Evolutionary conservation across 2,113 vertebrate species (phyloP).

Genomic region (Turnix velox): DNA sequence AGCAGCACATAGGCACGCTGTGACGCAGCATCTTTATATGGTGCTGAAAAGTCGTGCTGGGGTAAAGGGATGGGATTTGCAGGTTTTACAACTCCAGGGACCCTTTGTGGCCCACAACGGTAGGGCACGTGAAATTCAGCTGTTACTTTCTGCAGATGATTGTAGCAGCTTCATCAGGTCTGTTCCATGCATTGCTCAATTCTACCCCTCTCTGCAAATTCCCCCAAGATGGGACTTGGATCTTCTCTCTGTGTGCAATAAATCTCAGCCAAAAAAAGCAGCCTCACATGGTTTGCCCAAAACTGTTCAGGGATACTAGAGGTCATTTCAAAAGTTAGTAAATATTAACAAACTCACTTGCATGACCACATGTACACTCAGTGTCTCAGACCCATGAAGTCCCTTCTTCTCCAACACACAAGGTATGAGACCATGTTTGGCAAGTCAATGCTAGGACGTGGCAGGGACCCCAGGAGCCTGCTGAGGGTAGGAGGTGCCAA

Average conservation of each 20-base stretch:
- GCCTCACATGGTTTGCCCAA: not conserved
- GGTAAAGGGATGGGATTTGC: not conserved
- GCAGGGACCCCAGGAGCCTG: not conserved
- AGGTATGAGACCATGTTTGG: not conserved
- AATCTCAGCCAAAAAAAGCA: slow-evolving; percentile 6
- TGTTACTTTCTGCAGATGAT: not conserved
- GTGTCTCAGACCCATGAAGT: not conserved
- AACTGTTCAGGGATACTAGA: not conserved
- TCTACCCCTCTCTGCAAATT: not conserved
- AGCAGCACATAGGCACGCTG: not conserved
- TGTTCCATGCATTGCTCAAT: not conserved
- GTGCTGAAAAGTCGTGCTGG: not conserved
- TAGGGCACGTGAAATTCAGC: not conserved
- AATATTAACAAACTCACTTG: not conserved
- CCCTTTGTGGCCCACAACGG: not conserved
- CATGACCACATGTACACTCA: not conserved
- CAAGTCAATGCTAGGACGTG: not conserved
- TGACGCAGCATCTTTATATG: not conserved
- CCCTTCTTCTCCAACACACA: not conserved
- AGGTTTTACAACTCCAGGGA: not conserved
- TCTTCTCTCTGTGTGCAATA: not conserved
- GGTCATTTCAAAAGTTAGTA: not conserved
- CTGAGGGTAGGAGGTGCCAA: not conserved
- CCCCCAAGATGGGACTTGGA: not conserved
- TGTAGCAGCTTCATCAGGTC: not conserved